Conservation (phyloP, 1,140 invertebrate genomes). For the Zelostemma sp. region DNA sequence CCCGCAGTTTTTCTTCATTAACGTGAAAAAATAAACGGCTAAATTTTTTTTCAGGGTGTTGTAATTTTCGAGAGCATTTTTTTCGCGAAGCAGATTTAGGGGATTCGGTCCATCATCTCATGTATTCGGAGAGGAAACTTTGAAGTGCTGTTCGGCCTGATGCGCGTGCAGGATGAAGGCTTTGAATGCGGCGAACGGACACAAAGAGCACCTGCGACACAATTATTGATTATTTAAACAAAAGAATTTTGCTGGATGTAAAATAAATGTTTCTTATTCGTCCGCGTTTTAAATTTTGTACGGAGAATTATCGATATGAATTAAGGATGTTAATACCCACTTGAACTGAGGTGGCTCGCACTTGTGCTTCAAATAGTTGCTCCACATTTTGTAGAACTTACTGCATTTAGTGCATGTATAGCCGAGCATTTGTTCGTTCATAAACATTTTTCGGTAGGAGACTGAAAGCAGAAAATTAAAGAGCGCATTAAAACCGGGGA, state of each 20-base stretch:
- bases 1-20: too few relatives aligned
- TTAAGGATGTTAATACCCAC: too few relatives aligned
- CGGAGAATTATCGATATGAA: too few relatives aligned
- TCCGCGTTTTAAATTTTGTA: too few relatives aligned
- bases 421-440: conserved; percentile 68
- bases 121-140: conserved; percentile 62
- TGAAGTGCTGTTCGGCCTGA: conserved; percentile 69
- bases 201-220: conserved; percentile 65
- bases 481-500: not conserved
- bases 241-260: too few relatives aligned
- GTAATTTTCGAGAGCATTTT: too few relatives aligned
- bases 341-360: conserved; percentile 68
- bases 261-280: too few relatives aligned
- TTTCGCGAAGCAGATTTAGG: too few relatives aligned
- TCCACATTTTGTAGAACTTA: conserved; percentile 72
- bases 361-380: conserved; percentile 70
- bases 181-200: conserved; percentile 68
- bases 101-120: too few relatives aligned
- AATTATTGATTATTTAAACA: too few relatives aligned
- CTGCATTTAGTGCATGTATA: conserved; percentile 70
- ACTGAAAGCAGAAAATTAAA: conserved; percentile 62
- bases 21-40: too few relatives aligned
- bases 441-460: conserved; percentile 70
- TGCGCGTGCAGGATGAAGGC: conserved; percentile 69
- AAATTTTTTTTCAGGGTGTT: too few relatives aligned